These are phyloP conservation scores for Heliconius ethilla DNA, from an alignment of 2,888 invertebrate genomes.

Conservation along the genomic window DNA sequence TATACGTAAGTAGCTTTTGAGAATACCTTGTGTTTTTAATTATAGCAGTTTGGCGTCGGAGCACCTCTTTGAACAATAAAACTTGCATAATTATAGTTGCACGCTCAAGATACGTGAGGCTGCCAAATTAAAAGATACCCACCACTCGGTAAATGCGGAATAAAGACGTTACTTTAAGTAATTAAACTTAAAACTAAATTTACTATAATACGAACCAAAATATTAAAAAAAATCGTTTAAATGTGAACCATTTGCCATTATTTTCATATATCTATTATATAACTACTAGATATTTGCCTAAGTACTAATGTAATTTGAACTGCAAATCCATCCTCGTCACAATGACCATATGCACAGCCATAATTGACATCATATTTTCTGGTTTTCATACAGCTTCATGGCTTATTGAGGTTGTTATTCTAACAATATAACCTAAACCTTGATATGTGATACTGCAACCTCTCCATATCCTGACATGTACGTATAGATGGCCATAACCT, in stretches of 20 bases:
- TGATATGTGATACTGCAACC: neutral
- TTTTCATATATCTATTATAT: too few species aligned
- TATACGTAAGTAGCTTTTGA: conserved; percentile 60
- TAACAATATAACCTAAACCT: too few species aligned
- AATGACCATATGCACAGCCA: neutral
- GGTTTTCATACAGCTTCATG: neutral
- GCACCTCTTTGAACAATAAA: conserved; percentile 49
- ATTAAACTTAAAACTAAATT: too few species aligned
- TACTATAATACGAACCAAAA: too few species aligned
- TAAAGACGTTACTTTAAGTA: neutral
- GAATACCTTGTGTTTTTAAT: conserved; percentile 70
- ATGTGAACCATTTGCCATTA: too few species aligned
- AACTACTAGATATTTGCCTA: too few species aligned
- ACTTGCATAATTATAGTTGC: conserved; percentile 48
- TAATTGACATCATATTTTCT: neutral
- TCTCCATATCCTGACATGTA: too few species aligned
- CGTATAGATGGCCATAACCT: neutral
- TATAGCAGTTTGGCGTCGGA: conserved; percentile 57
- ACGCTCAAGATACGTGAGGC: conserved; percentile 32
- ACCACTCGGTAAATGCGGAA: neutral
- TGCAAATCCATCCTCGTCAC: too few species aligned
- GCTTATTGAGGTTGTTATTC: neutral
- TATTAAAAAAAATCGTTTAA: too few species aligned
- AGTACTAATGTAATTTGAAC: too few species aligned
- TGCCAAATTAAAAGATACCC: conserved; percentile 8